These are phyloP conservation scores for Serinus canaria DNA, from an alignment of 2,113 vertebrate genomes.

Conservation along the genomic window DNA sequence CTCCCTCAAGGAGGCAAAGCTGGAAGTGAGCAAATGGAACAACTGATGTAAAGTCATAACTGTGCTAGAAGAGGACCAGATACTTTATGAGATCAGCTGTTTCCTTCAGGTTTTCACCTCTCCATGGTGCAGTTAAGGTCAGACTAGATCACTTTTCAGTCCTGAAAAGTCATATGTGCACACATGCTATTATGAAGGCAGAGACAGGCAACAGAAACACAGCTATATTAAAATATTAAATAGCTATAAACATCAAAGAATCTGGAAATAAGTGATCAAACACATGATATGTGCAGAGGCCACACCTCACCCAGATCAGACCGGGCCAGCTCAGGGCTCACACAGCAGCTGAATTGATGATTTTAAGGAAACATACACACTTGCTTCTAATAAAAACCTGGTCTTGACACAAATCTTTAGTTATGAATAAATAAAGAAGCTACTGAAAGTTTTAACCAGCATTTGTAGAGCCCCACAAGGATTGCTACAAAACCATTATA, in stretches of 20 bases:
- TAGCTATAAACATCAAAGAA: neutral
- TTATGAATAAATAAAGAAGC: neutral
- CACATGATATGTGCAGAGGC: neutral
- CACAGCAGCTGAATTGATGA: neutral
- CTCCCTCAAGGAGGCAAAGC: neutral
- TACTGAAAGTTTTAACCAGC: neutral
- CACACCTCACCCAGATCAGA: neutral
- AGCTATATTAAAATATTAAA: neutral
- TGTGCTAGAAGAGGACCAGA: neutral
- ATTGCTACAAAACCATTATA: neutral
- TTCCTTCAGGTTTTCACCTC: neutral
- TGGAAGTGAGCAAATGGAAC: neutral
- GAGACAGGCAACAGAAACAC: neutral
- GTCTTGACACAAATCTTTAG: slow-evolving; percentile 12
- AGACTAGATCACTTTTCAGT: neutral
- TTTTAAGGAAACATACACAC: neutral
- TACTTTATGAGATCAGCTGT: neutral
- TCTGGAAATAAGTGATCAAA: neutral
- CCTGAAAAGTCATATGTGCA: neutral
- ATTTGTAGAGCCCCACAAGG: neutral
- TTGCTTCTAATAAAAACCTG: neutral
- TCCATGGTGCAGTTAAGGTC: neutral
- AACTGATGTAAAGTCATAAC: neutral
- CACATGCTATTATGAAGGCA: neutral
- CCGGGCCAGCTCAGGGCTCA: neutral